A percentile compares a stretch with the other conserved stretches of the same genome.
phyloP scores from a whole-genome alignment of 2,888 invertebrate genomes.

The Rapana venosa region DNA sequence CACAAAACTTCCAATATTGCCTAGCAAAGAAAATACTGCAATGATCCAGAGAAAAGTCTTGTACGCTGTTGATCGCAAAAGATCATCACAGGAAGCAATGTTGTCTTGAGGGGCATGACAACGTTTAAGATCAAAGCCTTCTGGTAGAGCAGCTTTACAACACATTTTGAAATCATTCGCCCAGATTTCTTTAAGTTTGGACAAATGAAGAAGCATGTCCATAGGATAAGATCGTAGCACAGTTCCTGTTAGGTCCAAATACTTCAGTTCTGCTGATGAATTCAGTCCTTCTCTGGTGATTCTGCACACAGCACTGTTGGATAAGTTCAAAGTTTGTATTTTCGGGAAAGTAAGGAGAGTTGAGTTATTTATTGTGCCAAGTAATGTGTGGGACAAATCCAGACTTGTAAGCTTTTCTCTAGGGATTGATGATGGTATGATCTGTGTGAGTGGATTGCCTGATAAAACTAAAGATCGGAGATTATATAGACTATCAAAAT shows the following conservation, averaged over 20 bases:
- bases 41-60: constrained; percentile 37
- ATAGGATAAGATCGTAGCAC: neutral
- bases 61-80: constrained; percentile 27
- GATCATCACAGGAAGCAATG: constrained; percentile 45
- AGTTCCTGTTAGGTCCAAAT: constrained; percentile 28
- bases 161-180: constrained; percentile 45
- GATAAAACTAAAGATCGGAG: neutral
- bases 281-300: neutral
- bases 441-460: neutral
- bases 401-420: neutral
- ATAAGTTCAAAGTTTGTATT: constrained; percentile 29
- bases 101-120: constrained; percentile 41
- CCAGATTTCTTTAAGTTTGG: neutral
- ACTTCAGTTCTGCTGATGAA: neutral
- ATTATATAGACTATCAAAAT: neutral
- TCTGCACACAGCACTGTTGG: neutral
- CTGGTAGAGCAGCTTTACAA: constrained; percentile 37
- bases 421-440: neutral
- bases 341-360: neutral
- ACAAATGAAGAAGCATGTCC: neutral
- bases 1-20: constrained; percentile 41
- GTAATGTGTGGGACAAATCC: neutral
- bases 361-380: neutral
- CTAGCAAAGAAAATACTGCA: constrained; percentile 27
- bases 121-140: constrained; percentile 12